These are phyloP conservation scores for Ictidomys tridecemlineatus DNA, from an alignment of 2,113 vertebrate genomes.

Conservation along the genomic window DNA sequence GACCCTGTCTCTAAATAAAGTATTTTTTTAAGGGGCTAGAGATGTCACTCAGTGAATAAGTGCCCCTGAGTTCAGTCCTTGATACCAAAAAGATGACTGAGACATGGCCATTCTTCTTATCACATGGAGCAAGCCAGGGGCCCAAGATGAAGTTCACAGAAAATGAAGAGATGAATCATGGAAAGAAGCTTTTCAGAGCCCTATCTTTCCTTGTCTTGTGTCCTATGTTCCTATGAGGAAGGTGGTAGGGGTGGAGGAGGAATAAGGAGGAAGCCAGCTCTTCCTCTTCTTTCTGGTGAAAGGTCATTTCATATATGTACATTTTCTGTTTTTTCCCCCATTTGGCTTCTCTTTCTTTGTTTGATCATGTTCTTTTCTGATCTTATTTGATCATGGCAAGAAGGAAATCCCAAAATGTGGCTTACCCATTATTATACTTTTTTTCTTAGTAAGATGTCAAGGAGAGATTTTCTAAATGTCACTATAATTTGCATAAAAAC, in stretches of 20 bases:
- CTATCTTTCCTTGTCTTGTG: background rate
- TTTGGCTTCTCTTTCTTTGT: constrained; percentile 1
- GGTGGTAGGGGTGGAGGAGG: background rate
- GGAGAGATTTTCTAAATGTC: constrained; percentile 1
- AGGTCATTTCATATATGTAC: background rate
- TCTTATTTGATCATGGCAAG: background rate
- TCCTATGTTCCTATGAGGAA: background rate
- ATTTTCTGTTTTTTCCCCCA: background rate
- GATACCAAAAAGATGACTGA: background rate
- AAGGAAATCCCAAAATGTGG: constrained; percentile 33
- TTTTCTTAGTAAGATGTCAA: constrained; percentile 28
- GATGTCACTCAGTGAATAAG: no score
- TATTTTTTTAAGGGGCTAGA: no score
- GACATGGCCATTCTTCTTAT: background rate
- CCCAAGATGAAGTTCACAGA: background rate
- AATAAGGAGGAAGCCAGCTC: background rate
- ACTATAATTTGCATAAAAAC: background rate
- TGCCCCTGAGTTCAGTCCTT: no score
- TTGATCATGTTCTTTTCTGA: background rate
- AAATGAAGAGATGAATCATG: background rate
- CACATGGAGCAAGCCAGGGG: background rate
- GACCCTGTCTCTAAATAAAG: no score
- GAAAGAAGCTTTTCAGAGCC: background rate
- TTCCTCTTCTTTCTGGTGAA: background rate
- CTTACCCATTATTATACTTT: background rate